Conservation (phyloP, 2,888 invertebrate species). For the Drosophila colorata region DNA sequence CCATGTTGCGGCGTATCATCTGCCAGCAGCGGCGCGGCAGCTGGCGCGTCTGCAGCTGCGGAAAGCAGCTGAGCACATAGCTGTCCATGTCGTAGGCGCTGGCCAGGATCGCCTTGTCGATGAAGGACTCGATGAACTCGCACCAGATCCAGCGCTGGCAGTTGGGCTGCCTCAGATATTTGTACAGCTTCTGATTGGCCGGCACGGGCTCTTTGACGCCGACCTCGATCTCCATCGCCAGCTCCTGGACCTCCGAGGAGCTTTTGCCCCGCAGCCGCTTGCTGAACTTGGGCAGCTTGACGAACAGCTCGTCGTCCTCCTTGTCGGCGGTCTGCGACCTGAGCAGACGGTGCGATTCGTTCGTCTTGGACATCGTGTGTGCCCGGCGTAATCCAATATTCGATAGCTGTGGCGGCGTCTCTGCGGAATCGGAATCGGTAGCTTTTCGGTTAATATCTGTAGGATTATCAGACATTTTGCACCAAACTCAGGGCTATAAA, state of each 20-base stretch:
- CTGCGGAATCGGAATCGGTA: not conserved
- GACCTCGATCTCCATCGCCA: not conserved
- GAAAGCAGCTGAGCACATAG: slow-evolving; percentile 21
- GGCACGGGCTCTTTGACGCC: not conserved
- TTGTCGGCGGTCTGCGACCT: slow-evolving; percentile 24
- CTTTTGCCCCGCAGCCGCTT: slow-evolving; percentile 23
- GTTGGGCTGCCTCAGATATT: slow-evolving; percentile 29
- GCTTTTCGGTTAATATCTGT: slow-evolving; percentile 10
- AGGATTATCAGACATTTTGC: slow-evolving; percentile 36
- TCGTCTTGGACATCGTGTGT: slow-evolving; percentile 27
- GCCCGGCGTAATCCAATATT: slow-evolving; percentile 31
- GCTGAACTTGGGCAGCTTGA: slow-evolving; percentile 49
- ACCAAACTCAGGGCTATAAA: slow-evolving; percentile 3
- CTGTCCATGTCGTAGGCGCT: slow-evolving; percentile 36
- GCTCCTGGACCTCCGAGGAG: slow-evolving; percentile 2
- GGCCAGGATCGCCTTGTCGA: slow-evolving; percentile 45
- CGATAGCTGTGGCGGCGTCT: slow-evolving; percentile 39
- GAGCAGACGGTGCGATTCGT: slow-evolving; percentile 37
- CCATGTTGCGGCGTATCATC: slow-evolving; percentile 47
- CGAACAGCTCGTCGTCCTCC: slow-evolving; percentile 48
- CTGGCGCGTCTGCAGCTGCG: slow-evolving; percentile 25
- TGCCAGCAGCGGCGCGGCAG: slow-evolving; percentile 60
- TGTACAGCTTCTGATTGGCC: slow-evolving; percentile 13
- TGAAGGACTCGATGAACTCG: slow-evolving; percentile 56
- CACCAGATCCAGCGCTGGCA: slow-evolving; percentile 61